Conservation (phyloP, 2,113 vertebrate species). For the Pterocles burchelli region DNA sequence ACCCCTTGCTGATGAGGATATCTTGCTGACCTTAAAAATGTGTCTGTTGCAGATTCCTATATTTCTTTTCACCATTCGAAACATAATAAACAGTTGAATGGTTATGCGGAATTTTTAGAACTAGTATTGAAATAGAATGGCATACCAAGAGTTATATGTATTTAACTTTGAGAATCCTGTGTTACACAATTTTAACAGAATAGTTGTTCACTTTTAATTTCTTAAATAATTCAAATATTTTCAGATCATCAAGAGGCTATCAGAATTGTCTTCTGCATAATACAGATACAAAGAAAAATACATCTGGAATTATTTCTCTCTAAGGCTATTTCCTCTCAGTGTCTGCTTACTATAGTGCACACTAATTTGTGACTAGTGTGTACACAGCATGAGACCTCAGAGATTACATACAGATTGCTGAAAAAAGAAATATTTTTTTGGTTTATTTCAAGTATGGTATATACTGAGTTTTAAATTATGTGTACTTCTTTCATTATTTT, state of each 20-base stretch:
- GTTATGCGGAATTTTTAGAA: not conserved
- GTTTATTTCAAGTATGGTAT: not conserved
- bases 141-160: not conserved
- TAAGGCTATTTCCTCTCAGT: not conserved
- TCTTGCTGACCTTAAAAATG: not conserved
- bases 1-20: not conserved
- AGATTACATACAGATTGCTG: not conserved
- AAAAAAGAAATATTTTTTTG: not conserved
- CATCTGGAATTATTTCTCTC: not conserved
- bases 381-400: not conserved
- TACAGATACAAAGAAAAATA: not conserved
- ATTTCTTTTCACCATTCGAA: constrained; percentile 6
- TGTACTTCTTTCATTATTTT: not conserved
- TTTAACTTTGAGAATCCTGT: not conserved
- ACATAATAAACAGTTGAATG: not conserved
- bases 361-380: not conserved
- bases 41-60: not conserved
- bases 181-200: not conserved
- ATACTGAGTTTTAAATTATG: not conserved
- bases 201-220: not conserved
- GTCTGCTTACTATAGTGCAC: not conserved
- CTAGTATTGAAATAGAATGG: not conserved
- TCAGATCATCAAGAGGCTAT: not conserved
- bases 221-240: not conserved
- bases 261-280: not conserved